A percentile compares a stretch with the other conserved stretches of the same genome.
Conservation (phyloP, 2,797 vertebrate genomes). For the Coluber constrictor region DNA sequence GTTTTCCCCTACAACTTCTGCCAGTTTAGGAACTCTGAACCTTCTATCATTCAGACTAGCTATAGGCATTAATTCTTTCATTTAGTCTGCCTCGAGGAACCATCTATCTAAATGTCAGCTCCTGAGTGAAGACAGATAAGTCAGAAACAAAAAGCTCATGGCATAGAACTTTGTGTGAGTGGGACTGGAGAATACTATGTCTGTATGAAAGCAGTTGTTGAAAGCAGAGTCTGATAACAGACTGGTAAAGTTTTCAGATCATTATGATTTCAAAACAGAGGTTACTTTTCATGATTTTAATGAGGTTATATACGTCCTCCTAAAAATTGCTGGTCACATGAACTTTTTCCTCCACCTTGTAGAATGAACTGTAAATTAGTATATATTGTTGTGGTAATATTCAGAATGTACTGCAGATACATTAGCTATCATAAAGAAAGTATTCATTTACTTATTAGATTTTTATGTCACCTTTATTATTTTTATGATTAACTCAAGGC, state of each 20-base stretch:
- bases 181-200: not conserved
- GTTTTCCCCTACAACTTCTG: not conserved
- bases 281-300: constrained; percentile 8
- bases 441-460: not conserved
- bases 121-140: not conserved
- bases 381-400: constrained; percentile 37
- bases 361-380: constrained; percentile 11
- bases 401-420: not conserved
- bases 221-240: not conserved
- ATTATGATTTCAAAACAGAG: not conserved
- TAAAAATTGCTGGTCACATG: constrained; percentile 16
- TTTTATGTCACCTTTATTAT: not conserved
- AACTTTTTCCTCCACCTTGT: constrained; percentile 19
- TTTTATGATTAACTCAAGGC: not conserved
- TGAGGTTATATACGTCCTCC: constrained; percentile 20
- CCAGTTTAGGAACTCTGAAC: not conserved
- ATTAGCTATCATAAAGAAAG: not conserved
- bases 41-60: constrained; percentile 25
- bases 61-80: constrained; percentile 22
- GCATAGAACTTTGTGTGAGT: not conserved
- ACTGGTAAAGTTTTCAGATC: not conserved
- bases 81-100: not conserved
- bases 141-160: not conserved
- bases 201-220: not conserved
- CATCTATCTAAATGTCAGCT: constrained; percentile 8